Evolutionary conservation across 2,888 invertebrate species (phyloP).

Genomic region (Adelognathus sp.): DNA sequence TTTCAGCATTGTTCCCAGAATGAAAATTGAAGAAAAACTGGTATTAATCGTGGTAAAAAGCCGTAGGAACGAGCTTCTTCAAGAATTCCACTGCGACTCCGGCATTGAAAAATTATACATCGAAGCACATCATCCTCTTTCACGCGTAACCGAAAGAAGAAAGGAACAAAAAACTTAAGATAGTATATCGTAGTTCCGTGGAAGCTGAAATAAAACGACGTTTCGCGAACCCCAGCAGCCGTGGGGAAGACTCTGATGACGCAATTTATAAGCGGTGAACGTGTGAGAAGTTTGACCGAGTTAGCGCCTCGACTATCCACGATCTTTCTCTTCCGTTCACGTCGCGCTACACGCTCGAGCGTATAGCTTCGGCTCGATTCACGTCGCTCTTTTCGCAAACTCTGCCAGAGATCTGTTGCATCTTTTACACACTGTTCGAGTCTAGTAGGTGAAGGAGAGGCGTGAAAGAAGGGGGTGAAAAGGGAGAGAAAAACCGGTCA

Average conservation of each 20-base stretch:
- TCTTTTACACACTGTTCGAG: neutral
- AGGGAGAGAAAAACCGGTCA: conserved; percentile 33
- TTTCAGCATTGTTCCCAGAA: too few relatives aligned
- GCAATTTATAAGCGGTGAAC: conserved; percentile 54
- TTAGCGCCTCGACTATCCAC: conserved; percentile 12
- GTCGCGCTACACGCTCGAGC: neutral
- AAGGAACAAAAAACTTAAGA: neutral
- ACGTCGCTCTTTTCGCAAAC: neutral
- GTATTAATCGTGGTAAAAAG: too few relatives aligned
- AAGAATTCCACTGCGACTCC: too few relatives aligned
- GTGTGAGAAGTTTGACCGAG: conserved; percentile 54
- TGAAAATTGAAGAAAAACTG: too few relatives aligned
- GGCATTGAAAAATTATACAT: too few relatives aligned
- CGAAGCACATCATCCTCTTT: too few relatives aligned
- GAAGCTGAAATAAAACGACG: conserved; percentile 26
- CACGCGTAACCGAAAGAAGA: too few relatives aligned
- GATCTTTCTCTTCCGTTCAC: conserved; percentile 40
- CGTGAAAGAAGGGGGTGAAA: too few relatives aligned
- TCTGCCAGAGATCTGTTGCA: neutral
- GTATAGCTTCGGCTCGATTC: neutral
- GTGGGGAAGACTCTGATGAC: conserved; percentile 37
- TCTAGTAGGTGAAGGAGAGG: too few relatives aligned
- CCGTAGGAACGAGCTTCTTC: too few relatives aligned
- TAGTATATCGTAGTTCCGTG: neutral
- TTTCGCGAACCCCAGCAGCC: conserved; percentile 20